Evolutionary conservation across 2,888 invertebrate genomes (phyloP), one percentile per base, ranked within the genome.

Genomic region (Alloscopus bannaensis): DNA sequence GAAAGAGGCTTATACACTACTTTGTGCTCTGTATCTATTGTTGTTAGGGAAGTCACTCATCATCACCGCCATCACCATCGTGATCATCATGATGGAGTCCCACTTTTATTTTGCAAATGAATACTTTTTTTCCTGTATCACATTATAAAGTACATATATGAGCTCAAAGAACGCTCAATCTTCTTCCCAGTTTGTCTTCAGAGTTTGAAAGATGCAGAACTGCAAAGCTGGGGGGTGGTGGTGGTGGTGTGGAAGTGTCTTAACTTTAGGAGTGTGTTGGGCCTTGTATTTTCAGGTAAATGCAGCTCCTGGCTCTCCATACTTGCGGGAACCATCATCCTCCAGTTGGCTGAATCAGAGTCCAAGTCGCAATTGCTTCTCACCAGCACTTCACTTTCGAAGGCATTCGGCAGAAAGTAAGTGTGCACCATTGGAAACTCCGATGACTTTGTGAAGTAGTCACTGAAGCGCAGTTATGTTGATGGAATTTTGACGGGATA

Each of bases 361-460:
- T 75, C 86, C 84, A 40, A 86, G 81, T 47, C 75, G 84, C 59
- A 84, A 85, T 65, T 84, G 83, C 71, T 81, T 82, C 59, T 82
- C 84, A 11, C 83, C 84, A 18, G 81, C 66, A 18, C 82, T 84
- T 57, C 83, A 86, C 66, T 81, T 84, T 28, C 71, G 86, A 75
- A 68, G 86, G 77, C 86, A 86, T 66, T 86, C 86, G 8, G 86
- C 86, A 28, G 86, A 86, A 82, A 84, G 86, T 86, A 81, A 83
- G 76, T 68, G 8, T 13, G 24, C 22, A 42, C 50, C 42, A 40
- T 36, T 64, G 29, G 20, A 47, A 1, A 59, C 16, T 40, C 4
- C 2, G 8, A 20, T 18, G 40, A 16, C 36, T 36, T 36, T 36
- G 36, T 8, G 36, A 13, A 36, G 36, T 6, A 36, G 36, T 6